Evolutionary conservation across 2,797 vertebrate genomes (phyloP).

Genomic region (Pteronotus mesoamericanus): DNA sequence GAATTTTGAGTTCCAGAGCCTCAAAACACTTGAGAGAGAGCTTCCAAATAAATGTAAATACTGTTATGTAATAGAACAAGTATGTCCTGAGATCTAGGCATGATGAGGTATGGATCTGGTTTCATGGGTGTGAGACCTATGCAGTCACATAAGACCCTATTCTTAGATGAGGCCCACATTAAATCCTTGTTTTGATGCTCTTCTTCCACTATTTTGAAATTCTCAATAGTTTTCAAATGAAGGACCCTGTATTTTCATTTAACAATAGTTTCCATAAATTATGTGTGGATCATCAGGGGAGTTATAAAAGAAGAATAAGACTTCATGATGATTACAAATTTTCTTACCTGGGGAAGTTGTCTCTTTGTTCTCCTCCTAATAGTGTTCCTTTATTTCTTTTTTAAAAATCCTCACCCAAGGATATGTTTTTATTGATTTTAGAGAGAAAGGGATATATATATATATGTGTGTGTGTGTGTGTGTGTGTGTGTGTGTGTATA

Average conservation of each 20-base stretch:
- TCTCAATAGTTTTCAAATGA: not conserved
- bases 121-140: not conserved
- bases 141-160: not conserved
- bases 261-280: not conserved
- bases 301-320: not conserved
- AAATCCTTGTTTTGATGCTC: not conserved
- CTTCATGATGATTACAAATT: not conserved
- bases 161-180: not conserved
- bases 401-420: not conserved
- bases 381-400: not conserved
- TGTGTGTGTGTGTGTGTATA: too few species aligned
- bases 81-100: not conserved
- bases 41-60: not conserved
- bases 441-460: not conserved
- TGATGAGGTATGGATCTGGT: not conserved
- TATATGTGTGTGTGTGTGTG: not conserved
- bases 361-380: not conserved
- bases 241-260: not conserved
- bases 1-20: not conserved
- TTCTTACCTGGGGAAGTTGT: not conserved
- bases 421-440: not conserved
- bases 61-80: not conserved
- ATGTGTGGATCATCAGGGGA: not conserved
- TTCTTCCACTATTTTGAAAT: not conserved
- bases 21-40: not conserved